Conservation (phyloP, 2,888 invertebrate species). For the Strigamia transsilvanica region DNA sequence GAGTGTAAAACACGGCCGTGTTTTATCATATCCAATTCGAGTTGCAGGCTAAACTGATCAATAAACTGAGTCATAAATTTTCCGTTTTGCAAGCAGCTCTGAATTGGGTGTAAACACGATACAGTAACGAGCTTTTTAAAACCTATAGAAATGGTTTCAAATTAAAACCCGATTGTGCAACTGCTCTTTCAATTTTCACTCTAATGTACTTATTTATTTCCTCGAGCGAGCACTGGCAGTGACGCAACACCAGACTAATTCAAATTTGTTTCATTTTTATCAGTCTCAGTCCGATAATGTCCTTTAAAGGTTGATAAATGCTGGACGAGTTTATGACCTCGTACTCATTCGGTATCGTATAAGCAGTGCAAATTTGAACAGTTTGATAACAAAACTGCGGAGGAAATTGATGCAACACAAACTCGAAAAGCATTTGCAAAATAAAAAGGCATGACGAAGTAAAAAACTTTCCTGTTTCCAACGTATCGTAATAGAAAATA, state of each 20-base stretch:
- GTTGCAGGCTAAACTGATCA: neutral
- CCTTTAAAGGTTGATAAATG: conserved; percentile 17
- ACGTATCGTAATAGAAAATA: neutral
- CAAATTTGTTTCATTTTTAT: conserved; percentile 27
- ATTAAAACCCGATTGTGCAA: conserved; percentile 21
- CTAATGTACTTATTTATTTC: neutral
- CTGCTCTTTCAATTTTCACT: neutral
- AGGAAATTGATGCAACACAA: conserved; percentile 22
- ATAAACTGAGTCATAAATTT: conserved; percentile 26
- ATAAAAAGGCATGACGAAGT: conserved; percentile 17
- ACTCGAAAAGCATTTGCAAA: neutral
- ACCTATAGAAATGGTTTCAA: conserved; percentile 3
- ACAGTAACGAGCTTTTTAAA: neutral
- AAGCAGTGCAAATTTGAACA: conserved; percentile 39
- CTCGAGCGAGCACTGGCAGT: conserved; percentile 4
- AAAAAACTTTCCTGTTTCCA: neutral
- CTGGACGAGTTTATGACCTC: conserved; percentile 35
- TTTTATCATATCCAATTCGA: neutral
- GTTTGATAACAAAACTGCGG: conserved; percentile 9
- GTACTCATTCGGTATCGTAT: conserved; percentile 7
- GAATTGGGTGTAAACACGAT: neutral
- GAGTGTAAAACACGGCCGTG: neutral
- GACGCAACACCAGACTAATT: conserved; percentile 6
- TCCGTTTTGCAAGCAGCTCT: conserved; percentile 7
- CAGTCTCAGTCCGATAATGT: conserved; percentile 14